Conservation (phyloP, 2,888 invertebrate genomes). For the Acleris laterana region DNA sequence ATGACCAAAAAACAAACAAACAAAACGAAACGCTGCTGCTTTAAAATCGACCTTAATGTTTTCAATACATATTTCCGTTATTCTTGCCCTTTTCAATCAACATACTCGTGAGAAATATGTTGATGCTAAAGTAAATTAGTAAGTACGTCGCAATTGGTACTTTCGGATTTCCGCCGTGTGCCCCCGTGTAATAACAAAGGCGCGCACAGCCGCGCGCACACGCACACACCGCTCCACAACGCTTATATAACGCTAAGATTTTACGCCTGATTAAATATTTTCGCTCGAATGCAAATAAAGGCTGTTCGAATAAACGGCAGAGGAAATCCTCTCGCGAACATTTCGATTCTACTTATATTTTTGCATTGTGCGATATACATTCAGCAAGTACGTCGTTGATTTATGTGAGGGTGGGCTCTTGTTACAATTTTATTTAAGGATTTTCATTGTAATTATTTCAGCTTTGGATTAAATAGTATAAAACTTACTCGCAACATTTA, state of each 20-base stretch:
- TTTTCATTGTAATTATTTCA: too few species aligned
- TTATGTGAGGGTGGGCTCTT: conserved; percentile 1
- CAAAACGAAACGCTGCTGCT: too few species aligned
- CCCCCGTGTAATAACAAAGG: not conserved
- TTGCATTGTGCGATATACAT: conserved; percentile 29
- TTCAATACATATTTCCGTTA: too few species aligned
- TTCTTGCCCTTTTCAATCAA: too few species aligned
- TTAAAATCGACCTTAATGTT: too few species aligned
- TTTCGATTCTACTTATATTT: conserved; percentile 55
- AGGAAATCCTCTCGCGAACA: conserved; percentile 48
- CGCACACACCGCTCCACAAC: conserved; percentile 66
- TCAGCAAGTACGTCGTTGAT: conserved; percentile 16
- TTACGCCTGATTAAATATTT: conserved; percentile 83
- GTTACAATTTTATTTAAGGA: not conserved
- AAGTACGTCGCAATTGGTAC: too few species aligned
- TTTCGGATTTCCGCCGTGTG: not conserved
- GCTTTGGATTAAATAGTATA: not conserved
- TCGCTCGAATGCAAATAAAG: conserved; percentile 80
- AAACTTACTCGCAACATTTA: not conserved
- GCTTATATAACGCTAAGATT: conserved; percentile 75
- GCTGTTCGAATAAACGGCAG: conserved; percentile 58
- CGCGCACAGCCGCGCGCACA: conserved; percentile 5
- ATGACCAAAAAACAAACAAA: too few species aligned
- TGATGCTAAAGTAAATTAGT: too few species aligned
- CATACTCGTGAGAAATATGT: too few species aligned